Conservation (phyloP, 2,888 invertebrate species). For the Salpingus planirostris region DNA sequence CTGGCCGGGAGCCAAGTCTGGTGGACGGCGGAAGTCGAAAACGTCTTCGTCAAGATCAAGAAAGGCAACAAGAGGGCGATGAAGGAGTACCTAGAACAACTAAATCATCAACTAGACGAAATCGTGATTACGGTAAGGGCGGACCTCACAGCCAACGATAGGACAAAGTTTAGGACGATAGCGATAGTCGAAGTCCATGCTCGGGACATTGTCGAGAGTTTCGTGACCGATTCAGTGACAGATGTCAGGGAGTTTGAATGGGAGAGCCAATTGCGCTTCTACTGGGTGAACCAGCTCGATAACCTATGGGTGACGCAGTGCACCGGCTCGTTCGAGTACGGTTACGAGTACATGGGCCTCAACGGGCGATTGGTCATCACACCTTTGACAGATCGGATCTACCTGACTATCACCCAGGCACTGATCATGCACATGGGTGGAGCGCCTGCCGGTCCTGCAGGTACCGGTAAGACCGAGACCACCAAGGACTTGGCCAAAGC, state of each 20-base stretch:
- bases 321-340: slow-evolving; percentile 79
- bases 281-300: slow-evolving; percentile 77
- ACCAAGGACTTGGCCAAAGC: slow-evolving; percentile 88
- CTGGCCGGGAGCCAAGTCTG: slow-evolving; percentile 78
- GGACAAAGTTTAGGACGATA: slow-evolving; percentile 79
- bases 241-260: slow-evolving; percentile 83
- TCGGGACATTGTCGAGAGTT: slow-evolving; percentile 77
- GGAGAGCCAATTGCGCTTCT: slow-evolving; percentile 89
- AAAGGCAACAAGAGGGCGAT: slow-evolving; percentile 77
- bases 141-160: slow-evolving; percentile 69
- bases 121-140: slow-evolving; percentile 68
- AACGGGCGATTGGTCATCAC: slow-evolving; percentile 88
- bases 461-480: slow-evolving; percentile 88
- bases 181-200: slow-evolving; percentile 89
- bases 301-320: slow-evolving; percentile 78
- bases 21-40: slow-evolving; percentile 95
- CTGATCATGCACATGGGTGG: slow-evolving; percentile 86
- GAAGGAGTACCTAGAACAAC: slow-evolving; percentile 76
- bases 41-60: slow-evolving; percentile 66
- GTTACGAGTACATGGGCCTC: slow-evolving; percentile 92
- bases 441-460: slow-evolving; percentile 79
- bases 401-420: slow-evolving; percentile 88
- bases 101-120: slow-evolving; percentile 75
- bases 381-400: slow-evolving; percentile 86
- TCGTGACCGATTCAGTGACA: slow-evolving; percentile 71